These are phyloP conservation scores for Mythimna vitellina DNA, from an alignment of 2,888 invertebrate genomes.

Conservation along the genomic window DNA sequence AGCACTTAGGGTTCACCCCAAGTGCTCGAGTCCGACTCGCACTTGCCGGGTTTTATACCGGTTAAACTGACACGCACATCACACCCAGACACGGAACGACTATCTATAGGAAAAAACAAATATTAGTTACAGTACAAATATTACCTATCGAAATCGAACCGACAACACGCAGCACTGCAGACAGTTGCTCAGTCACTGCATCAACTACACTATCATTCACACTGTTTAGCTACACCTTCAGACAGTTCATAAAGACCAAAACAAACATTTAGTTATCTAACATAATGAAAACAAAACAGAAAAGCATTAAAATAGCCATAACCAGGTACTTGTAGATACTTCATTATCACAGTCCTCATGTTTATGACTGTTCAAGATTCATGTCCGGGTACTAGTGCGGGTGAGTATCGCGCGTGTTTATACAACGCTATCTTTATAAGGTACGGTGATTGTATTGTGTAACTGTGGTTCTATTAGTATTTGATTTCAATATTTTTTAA, in stretches of 20 bases:
- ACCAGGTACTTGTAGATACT: conserved; percentile 1
- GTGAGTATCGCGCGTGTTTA: conserved; percentile 26
- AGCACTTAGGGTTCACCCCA: too few species aligned
- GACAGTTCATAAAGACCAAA: not conserved
- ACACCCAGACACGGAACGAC: too few species aligned
- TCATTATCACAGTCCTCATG: conserved; percentile 26
- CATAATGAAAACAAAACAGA: conserved; percentile 15
- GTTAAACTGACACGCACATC: too few species aligned
- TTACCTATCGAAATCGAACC: too few species aligned
- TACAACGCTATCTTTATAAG: conserved; percentile 39
- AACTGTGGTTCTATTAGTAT: not conserved
- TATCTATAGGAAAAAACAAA: too few species aligned
- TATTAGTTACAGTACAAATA: too few species aligned
- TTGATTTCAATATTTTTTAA: conserved; percentile 2
- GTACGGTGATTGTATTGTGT: conserved; percentile 14
- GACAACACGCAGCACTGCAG: too few species aligned
- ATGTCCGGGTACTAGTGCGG: conserved; percentile 27
- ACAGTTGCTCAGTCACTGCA: too few species aligned
- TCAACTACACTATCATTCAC: not conserved
- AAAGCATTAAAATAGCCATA: conserved; percentile 1
- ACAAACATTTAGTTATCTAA: not conserved
- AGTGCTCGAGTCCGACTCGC: too few species aligned
- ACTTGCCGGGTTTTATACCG: too few species aligned
- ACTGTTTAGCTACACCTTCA: not conserved
- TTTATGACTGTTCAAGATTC: conserved; percentile 46